Evolutionary conservation across 2,113 vertebrate species (phyloP).

Genomic region (Athene cunicularia): DNA sequence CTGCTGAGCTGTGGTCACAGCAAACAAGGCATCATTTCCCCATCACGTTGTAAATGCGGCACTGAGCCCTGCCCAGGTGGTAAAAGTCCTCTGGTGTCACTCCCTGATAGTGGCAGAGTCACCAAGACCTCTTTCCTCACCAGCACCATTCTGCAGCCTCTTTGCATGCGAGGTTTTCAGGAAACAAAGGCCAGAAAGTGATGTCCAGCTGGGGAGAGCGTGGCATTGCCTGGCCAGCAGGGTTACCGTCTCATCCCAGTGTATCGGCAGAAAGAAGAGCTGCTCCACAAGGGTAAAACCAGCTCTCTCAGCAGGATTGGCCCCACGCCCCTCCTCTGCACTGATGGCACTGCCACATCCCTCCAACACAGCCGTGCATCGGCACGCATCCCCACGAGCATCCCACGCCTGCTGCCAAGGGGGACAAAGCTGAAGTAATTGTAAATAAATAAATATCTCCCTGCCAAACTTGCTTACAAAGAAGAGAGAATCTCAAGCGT

Average conservation of each 20-base stretch:
- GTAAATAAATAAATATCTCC: background rate
- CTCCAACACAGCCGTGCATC: background rate
- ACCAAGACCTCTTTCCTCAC: background rate
- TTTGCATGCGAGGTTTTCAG: background rate
- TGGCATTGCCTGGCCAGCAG: accelerated
- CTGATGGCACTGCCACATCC: background rate
- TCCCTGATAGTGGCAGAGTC: background rate
- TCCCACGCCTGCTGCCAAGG: background rate
- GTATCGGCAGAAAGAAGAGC: background rate
- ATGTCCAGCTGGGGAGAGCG: accelerated
- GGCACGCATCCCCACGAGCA: accelerated
- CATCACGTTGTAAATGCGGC: background rate
- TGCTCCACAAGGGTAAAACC: accelerated
- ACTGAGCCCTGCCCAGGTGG: background rate
- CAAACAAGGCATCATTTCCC: background rate
- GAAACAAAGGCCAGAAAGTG: background rate
- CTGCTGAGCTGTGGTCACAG: accelerated
- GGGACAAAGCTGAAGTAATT: background rate
- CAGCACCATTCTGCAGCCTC: background rate
- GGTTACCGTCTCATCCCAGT: background rate
- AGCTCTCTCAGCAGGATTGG: accelerated
- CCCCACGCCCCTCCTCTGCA: background rate
- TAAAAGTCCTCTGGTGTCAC: background rate
- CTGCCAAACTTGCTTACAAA: background rate
- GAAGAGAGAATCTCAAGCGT: background rate